These are phyloP conservation scores for Craseonycteris thonglongyai DNA, from an alignment of 2,113 vertebrate species.

Conservation along the genomic window DNA sequence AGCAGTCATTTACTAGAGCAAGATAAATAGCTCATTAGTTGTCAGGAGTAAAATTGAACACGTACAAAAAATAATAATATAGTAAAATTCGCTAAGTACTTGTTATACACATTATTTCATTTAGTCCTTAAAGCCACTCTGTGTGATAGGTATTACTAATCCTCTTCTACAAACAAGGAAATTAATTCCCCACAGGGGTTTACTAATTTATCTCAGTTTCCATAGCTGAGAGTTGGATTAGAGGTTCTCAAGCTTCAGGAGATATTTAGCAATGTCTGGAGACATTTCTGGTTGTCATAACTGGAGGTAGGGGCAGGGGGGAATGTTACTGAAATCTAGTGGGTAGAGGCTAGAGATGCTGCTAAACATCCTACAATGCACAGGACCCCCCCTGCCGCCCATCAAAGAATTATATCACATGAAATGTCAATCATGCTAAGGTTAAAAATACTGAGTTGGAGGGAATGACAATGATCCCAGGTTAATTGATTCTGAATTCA, in stretches of 20 bases:
- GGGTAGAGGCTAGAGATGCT: not conserved
- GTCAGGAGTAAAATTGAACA: not conserved
- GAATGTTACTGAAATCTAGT: not conserved
- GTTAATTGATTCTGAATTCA: not conserved
- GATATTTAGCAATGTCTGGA: not conserved
- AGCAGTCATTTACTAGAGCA: slow-evolving; percentile 21
- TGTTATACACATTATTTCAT: not conserved
- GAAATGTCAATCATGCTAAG: not conserved
- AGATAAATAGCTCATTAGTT: slow-evolving; percentile 9
- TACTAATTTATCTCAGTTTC: not conserved
- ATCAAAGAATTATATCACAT: not conserved
- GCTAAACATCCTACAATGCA: not conserved
- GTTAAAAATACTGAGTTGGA: not conserved
- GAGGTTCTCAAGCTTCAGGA: not conserved
- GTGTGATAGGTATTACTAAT: not conserved
- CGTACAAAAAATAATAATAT: not conserved
- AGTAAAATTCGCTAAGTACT: not conserved
- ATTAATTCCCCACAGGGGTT: not conserved
- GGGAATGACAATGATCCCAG: not conserved
- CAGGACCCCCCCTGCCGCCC: not conserved
- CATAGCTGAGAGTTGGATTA: not conserved
- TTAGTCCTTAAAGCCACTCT: not conserved
- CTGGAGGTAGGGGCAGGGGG: too few relatives aligned
- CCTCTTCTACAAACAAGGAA: slow-evolving; percentile 34
- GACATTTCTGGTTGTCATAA: not conserved